These are phyloP conservation scores for Paramacrobiotus metropolitanus DNA, from an alignment of 1,140 invertebrate species.

Conservation along the genomic window DNA sequence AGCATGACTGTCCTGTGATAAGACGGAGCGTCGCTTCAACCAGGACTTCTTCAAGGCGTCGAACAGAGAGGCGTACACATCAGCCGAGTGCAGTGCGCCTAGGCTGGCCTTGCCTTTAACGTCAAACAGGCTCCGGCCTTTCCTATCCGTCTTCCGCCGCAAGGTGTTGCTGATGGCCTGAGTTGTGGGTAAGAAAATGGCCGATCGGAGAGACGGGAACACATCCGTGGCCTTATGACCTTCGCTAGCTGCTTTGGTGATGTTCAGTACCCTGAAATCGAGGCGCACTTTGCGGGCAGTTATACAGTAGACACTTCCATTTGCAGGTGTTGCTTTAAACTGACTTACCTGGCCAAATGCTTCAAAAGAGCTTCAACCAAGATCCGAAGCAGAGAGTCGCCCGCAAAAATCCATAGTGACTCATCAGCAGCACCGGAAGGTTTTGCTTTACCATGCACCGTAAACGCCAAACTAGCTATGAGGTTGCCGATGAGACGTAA, in stretches of 20 bases:
- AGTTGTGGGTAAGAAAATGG: not conserved
- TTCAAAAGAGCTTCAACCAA: not conserved
- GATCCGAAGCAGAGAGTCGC: no score
- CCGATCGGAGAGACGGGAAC: not conserved
- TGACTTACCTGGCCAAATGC: not conserved
- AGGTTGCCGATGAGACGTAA: not conserved
- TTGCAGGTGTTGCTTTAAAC: not conserved
- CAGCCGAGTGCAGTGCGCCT: not conserved
- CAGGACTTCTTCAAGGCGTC: not conserved
- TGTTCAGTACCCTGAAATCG: not conserved
- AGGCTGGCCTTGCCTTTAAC: not conserved
- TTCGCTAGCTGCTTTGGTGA: not conserved
- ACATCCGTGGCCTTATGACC: not conserved
- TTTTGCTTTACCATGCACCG: not conserved
- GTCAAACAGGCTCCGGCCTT: not conserved
- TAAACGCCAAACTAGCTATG: not conserved
- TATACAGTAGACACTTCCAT: no score
- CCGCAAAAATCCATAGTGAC: no score
- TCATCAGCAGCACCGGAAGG: no score
- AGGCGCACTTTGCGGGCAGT: not conserved
- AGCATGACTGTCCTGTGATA: slow-evolving; percentile 15
- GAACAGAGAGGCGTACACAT: not conserved
- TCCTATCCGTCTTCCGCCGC: not conserved
- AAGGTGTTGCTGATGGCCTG: not conserved
- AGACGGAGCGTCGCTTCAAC: slow-evolving; percentile 4